Percentiles rank a stretch among this genome's conserved stretches.
These are phyloP conservation scores for Ophioderma brevispina DNA, from an alignment of 35 echinoderm and acorn worm genomes.

Conservation along the genomic window DNA sequence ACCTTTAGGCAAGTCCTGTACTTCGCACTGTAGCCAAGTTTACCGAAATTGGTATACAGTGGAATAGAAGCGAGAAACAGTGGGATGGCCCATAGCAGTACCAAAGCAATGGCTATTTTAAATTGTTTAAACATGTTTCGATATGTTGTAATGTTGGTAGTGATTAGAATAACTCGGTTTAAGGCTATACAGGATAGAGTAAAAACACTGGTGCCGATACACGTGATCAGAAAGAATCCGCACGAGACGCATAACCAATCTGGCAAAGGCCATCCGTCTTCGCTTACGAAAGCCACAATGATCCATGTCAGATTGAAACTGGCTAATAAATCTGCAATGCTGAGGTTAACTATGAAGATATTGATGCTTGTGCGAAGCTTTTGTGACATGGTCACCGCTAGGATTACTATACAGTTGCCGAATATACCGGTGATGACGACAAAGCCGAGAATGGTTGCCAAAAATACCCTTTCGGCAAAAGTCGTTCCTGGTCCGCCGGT, in stretches of 20 bases:
- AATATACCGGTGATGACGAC: constrained; percentile 19
- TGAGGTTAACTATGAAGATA: constrained; percentile 56
- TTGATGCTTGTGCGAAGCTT: constrained; percentile 67
- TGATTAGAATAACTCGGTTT: constrained; percentile 62
- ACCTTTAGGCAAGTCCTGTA: constrained; percentile 29
- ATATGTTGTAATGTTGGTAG: constrained; percentile 19
- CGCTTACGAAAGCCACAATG: constrained; percentile 25
- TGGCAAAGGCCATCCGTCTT: constrained; percentile 20
- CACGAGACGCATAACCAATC: constrained; percentile 39
- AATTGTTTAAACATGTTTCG: constrained; percentile 13
- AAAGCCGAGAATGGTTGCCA: background rate
- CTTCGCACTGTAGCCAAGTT: constrained; percentile 52
- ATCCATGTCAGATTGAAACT: constrained; percentile 23
- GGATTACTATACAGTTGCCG: constrained; percentile 32
- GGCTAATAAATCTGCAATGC: constrained; percentile 50
- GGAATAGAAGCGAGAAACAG: constrained; percentile 21
- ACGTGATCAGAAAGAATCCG: constrained; percentile 23
- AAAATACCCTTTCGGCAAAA: background rate
- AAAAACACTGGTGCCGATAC: constrained; percentile 60
- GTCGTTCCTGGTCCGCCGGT: background rate
- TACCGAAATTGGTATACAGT: constrained; percentile 29
- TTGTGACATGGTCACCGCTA: constrained; percentile 21
- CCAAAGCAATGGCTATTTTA: constrained; percentile 12
- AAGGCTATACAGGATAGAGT: constrained; percentile 64
- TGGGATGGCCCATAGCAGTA: constrained; percentile 60